These are phyloP conservation scores for Camponotus floridanus DNA, from an alignment of 1,140 invertebrate genomes.

Conservation along the genomic window DNA sequence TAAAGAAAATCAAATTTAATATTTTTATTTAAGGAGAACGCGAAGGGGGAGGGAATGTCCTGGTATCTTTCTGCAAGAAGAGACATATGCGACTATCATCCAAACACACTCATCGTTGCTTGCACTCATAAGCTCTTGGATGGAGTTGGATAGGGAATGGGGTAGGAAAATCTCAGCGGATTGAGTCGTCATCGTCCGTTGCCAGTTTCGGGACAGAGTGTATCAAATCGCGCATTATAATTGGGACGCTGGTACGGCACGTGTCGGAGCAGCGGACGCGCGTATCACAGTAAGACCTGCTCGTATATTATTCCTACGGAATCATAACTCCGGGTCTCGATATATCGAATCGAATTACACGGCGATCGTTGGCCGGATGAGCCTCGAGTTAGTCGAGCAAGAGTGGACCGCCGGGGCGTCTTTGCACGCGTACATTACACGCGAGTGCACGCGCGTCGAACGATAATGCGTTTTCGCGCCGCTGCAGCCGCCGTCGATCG, in stretches of 20 bases:
- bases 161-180: slow-evolving; percentile 71
- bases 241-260: slow-evolving; percentile 79
- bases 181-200: slow-evolving; percentile 80
- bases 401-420: slow-evolving; percentile 34
- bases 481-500: slow-evolving; percentile 59
- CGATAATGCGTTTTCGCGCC: slow-evolving; percentile 75
- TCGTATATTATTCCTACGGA: slow-evolving; percentile 83
- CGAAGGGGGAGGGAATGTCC: neutral
- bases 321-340: slow-evolving; percentile 82
- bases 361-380: slow-evolving; percentile 68
- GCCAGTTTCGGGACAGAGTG: slow-evolving; percentile 73
- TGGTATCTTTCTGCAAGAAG: slow-evolving; percentile 2
- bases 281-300: slow-evolving; percentile 82
- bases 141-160: neutral
- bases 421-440: slow-evolving; percentile 51
- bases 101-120: slow-evolving; percentile 20
- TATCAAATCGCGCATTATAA: slow-evolving; percentile 85
- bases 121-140: neutral
- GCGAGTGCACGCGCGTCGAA: slow-evolving; percentile 30
- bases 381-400: slow-evolving; percentile 36
- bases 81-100: slow-evolving; percentile 18
- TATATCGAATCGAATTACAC: slow-evolving; percentile 85
- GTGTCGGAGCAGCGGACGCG: slow-evolving; percentile 72
- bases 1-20: neutral
- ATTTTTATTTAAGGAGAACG: neutral